Evolutionary conservation across 2,113 vertebrate genomes (phyloP).

Genomic region (Malurus cyaneus): DNA sequence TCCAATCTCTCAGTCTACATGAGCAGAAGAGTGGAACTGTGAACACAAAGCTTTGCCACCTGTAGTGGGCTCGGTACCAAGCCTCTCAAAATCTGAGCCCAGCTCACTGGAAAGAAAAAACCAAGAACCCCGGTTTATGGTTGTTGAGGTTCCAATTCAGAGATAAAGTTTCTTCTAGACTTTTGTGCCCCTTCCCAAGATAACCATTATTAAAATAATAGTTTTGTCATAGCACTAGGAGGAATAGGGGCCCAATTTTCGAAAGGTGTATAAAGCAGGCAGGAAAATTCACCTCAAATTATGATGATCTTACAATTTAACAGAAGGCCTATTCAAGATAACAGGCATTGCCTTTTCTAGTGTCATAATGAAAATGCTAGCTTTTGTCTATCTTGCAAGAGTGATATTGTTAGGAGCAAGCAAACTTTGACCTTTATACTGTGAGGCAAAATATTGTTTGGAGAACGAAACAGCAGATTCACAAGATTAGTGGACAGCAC

Average conservation of each 20-base stretch:
- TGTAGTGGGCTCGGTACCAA: background rate
- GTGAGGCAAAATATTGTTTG: background rate
- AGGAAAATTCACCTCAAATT: background rate
- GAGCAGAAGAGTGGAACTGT: background rate
- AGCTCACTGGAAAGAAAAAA: background rate
- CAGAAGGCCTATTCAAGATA: background rate
- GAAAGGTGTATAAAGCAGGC: background rate
- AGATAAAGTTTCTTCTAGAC: background rate
- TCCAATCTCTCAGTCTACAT: background rate
- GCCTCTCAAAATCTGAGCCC: background rate
- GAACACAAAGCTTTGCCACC: background rate
- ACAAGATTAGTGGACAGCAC: background rate
- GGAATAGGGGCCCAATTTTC: background rate
- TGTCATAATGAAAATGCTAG: background rate
- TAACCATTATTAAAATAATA: fast-evolving
- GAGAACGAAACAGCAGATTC: background rate
- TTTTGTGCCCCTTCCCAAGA: background rate
- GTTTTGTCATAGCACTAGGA: background rate
- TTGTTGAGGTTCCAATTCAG: background rate
- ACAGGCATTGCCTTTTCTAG: background rate
- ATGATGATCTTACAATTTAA: background rate
- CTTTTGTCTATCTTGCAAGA: background rate
- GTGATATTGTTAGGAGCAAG: background rate
- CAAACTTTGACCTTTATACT: background rate
- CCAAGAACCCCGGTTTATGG: background rate